phyloP scores from a whole-genome alignment of 2,113 vertebrate genomes.

The Serinus canaria region DNA sequence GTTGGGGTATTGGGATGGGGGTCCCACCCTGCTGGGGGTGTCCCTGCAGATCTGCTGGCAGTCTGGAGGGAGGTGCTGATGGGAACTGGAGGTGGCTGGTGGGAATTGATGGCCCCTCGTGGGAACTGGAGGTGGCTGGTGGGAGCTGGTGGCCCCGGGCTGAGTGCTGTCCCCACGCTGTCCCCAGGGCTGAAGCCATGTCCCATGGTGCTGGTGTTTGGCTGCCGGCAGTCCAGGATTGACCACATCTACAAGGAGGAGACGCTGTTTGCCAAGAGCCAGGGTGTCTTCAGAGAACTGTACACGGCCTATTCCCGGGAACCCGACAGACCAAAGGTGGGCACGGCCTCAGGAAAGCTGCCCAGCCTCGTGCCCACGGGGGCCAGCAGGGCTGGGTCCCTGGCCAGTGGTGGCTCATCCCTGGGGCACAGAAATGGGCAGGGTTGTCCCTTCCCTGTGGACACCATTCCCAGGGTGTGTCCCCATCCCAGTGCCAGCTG shows the following conservation, averaged over 20 bases:
- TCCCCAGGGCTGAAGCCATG: conserved; percentile 84
- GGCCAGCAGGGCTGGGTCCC: fast-evolving
- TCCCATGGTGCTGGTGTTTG: conserved; percentile 95
- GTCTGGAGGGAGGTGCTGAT: neutral
- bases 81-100: fast-evolving
- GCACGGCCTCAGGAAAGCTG: fast-evolving
- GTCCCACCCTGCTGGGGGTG: fast-evolving
- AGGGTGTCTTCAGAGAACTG: conserved; percentile 91
- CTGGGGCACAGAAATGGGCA: fast-evolving
- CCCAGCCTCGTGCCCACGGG: fast-evolving
- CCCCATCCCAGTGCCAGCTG: neutral
- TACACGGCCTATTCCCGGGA: conserved; percentile 95
- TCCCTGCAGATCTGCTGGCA: neutral
- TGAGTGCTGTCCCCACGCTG: neutral
- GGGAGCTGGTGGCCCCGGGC: fast-evolving
- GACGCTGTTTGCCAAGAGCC: conserved; percentile 89
- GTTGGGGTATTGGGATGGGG: fast-evolving
- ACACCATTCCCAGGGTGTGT: fast-evolving
- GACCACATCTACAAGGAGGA: conserved; percentile 98
- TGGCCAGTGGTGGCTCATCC: fast-evolving
- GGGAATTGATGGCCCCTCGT: fast-evolving
- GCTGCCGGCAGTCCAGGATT: conserved; percentile 92
- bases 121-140: fast-evolving
- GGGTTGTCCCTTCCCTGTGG: neutral
- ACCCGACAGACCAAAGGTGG: conserved; percentile 95